Percentiles rank a stretch among this genome's conserved stretches.
Evolutionary conservation across 1,140 invertebrate species (phyloP).

Genomic region (Leptinotarsa lineolata): DNA sequence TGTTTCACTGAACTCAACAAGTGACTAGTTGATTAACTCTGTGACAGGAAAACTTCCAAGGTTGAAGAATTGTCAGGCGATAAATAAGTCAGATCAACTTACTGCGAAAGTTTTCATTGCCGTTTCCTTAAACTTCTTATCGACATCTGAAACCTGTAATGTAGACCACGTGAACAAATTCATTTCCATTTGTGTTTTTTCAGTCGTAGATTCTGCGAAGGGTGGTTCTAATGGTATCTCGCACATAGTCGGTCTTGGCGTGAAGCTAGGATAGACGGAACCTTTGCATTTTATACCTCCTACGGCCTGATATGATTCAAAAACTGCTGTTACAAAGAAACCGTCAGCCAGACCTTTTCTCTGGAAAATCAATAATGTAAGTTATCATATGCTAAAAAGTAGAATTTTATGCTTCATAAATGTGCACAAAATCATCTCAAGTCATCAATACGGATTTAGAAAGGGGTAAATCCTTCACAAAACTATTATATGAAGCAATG

Average conservation of each 20-base stretch:
- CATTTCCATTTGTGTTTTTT: conserved; percentile 84
- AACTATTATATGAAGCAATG: too few relatives aligned
- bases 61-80: too few relatives aligned
- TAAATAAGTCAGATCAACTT: conserved; percentile 50
- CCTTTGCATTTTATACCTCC: conserved; percentile 87
- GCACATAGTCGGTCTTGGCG: conserved; percentile 79
- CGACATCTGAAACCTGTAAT: conserved; percentile 64
- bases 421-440: too few relatives aligned
- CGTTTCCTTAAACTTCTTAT: conserved; percentile 72
- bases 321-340: conserved; percentile 79
- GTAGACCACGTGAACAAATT: conserved; percentile 68
- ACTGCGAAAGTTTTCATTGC: conserved; percentile 90
- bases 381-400: too few relatives aligned
- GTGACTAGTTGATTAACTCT: too few relatives aligned
- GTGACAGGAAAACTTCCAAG: too few relatives aligned
- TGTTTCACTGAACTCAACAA: background rate
- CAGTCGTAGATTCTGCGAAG: conserved; percentile 78
- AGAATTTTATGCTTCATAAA: too few relatives aligned
- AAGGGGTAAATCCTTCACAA: too few relatives aligned
- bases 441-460: too few relatives aligned
- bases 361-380: conserved; percentile 50
- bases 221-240: conserved; percentile 74
- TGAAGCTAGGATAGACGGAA: conserved; percentile 80
- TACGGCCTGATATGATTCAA: conserved; percentile 75
- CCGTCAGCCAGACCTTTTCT: conserved; percentile 74